Evolutionary conservation across 1,140 invertebrate genomes (phyloP).

Genomic region (Latrodectus geometricus): DNA sequence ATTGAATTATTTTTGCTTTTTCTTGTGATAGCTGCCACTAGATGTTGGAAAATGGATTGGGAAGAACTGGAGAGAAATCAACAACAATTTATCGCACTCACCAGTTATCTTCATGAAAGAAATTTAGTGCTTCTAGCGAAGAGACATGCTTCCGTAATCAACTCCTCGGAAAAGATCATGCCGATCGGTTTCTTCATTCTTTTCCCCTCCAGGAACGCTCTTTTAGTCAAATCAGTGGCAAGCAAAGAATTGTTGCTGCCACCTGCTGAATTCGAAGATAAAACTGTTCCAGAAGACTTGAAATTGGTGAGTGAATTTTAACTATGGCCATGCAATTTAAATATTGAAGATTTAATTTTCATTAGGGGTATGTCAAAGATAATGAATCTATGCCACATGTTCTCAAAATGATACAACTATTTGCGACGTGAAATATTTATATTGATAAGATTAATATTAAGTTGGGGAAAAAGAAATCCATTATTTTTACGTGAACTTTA

Average conservation of each 20-base stretch:
- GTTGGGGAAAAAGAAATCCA: too few relatives aligned
- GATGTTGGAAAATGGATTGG: conserved; percentile 58
- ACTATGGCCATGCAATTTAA: neutral
- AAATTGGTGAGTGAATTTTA: neutral
- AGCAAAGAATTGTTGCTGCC: conserved; percentile 40
- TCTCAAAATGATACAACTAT: too few relatives aligned
- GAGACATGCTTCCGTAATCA: neutral
- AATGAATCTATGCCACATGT: too few relatives aligned
- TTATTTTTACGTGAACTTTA: too few relatives aligned
- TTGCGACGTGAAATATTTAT: too few relatives aligned
- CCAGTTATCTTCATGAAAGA: neutral
- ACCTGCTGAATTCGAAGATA: neutral
- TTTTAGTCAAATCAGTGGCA: conserved; percentile 30
- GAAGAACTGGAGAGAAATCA: conserved; percentile 35
- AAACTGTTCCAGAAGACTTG: conserved; percentile 13
- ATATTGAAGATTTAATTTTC: too few relatives aligned
- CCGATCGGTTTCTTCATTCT: conserved; percentile 13
- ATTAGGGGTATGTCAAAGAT: too few relatives aligned
- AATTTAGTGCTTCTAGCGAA: conserved; percentile 26
- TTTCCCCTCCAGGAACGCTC: conserved; percentile 19
- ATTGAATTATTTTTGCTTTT: neutral
- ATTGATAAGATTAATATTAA: too few relatives aligned
- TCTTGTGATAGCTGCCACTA: conserved; percentile 24
- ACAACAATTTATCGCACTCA: conserved; percentile 10
- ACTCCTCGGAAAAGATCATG: conserved; percentile 5